A percentile compares a stretch with the other conserved stretches of the same genome.
Evolutionary conservation across 2,888 invertebrate genomes (phyloP).

Genomic region (Julus scanicus): DNA sequence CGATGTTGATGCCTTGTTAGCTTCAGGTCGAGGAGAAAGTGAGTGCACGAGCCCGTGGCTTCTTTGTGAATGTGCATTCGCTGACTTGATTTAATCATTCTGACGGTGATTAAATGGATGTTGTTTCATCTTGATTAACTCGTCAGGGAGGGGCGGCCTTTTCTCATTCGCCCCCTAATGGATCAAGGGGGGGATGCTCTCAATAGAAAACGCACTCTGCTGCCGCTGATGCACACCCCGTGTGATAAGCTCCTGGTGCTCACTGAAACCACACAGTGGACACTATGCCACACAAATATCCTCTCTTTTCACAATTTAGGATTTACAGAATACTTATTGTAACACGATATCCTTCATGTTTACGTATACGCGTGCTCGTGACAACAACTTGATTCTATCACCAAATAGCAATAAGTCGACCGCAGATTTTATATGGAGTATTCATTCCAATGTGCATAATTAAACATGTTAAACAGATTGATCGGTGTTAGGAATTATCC

Average conservation of each 20-base stretch:
- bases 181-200: not conserved
- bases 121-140: conserved; percentile 55
- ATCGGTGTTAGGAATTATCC: too few species aligned
- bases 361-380: too few species aligned
- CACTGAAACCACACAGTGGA: conserved; percentile 2
- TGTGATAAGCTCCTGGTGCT: conserved; percentile 4
- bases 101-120: conserved; percentile 54
- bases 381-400: too few species aligned
- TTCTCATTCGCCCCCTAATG: conserved; percentile 2
- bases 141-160: conserved; percentile 36
- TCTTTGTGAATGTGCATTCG: conserved; percentile 21
- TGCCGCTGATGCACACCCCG: not conserved
- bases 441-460: too few species aligned
- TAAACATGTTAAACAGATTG: too few species aligned
- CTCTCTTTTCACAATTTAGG: not conserved
- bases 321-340: too few species aligned
- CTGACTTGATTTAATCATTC: conserved; percentile 52
- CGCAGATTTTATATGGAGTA: too few species aligned
- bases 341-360: too few species aligned
- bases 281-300: not conserved
- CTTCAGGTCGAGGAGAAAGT: conserved; percentile 17
- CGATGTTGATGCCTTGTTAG: conserved; percentile 27
- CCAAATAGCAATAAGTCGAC: too few species aligned
- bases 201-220: not conserved
- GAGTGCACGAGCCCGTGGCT: conserved; percentile 20